Percentiles rank a stretch among this genome's conserved stretches.
Conservation (phyloP, 1,140 invertebrate genomes). For the Megalonaias nervosa region DNA sequence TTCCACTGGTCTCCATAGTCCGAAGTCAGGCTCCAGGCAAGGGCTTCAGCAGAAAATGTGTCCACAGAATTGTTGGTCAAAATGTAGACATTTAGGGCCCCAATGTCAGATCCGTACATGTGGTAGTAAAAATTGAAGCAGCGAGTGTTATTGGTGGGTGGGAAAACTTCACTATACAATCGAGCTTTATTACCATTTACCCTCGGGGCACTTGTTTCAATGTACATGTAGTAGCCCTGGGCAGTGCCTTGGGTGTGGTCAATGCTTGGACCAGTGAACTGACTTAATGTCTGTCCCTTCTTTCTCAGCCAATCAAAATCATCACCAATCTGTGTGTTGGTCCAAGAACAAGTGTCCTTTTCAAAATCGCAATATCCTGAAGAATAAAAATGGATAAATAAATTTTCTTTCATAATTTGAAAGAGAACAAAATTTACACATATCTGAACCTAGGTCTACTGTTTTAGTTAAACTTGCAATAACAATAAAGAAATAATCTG, state of each 20-base stretch:
- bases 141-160: slow-evolving; percentile 27
- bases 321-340: slow-evolving; percentile 46
- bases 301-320: slow-evolving; percentile 63
- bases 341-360: slow-evolving; percentile 56
- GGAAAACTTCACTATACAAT: slow-evolving; percentile 43
- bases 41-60: slow-evolving; percentile 46
- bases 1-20: slow-evolving; percentile 47
- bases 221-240: slow-evolving; percentile 47
- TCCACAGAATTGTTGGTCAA: slow-evolving; percentile 43
- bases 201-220: slow-evolving; percentile 52
- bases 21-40: slow-evolving; percentile 50
- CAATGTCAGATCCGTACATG: slow-evolving; percentile 63
- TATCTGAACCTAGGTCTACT: no score
- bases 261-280: slow-evolving; percentile 65
- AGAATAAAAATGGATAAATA: neutral
- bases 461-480: no score
- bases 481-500: no score
- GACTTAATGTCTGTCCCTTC: slow-evolving; percentile 66
- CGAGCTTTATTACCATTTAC: slow-evolving; percentile 46
- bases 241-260: slow-evolving; percentile 58
- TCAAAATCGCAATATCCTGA: slow-evolving; percentile 57
- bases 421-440: no score
- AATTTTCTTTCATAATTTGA: no score
- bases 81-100: slow-evolving; percentile 50
- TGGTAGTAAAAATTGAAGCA: slow-evolving; percentile 63